Conservation (phyloP, 2,888 invertebrate genomes). For the Cheilosia impressa region DNA sequence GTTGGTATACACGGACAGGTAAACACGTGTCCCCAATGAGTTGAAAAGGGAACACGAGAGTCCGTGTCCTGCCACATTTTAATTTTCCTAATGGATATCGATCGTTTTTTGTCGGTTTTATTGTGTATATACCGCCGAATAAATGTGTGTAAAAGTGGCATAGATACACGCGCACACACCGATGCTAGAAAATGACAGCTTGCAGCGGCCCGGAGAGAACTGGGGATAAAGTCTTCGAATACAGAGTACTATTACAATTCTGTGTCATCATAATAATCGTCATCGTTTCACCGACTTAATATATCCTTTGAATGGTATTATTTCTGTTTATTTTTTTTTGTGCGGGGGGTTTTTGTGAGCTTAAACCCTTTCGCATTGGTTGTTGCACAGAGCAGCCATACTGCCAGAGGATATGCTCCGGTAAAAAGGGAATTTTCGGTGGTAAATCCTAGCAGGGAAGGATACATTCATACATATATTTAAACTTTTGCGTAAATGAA, state of each 20-base stretch:
- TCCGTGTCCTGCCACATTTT: slow-evolving; percentile 82
- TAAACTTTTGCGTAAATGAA: slow-evolving; percentile 11
- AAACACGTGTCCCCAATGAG: slow-evolving; percentile 75
- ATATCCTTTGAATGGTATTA: slow-evolving; percentile 63
- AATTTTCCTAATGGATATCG: slow-evolving; percentile 85
- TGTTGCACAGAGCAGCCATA: slow-evolving; percentile 12
- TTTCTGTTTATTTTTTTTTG: slow-evolving; percentile 6
- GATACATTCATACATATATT: slow-evolving; percentile 5
- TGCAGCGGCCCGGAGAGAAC: slow-evolving; percentile 36
- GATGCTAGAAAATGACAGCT: slow-evolving; percentile 58
- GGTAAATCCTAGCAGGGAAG: slow-evolving; percentile 30
- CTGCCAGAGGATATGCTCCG: neutral
- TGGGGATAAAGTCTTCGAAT: slow-evolving; percentile 45
- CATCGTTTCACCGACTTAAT: slow-evolving; percentile 64
- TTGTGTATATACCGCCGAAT: slow-evolving; percentile 7
- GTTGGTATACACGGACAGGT: slow-evolving; percentile 43
- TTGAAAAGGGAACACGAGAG: slow-evolving; percentile 74
- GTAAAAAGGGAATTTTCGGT: slow-evolving; percentile 25
- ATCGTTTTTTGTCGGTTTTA: slow-evolving; percentile 78
- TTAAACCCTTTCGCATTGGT: slow-evolving; percentile 64
- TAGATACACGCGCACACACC: slow-evolving; percentile 71
- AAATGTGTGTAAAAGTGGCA: slow-evolving; percentile 59
- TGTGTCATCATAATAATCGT: slow-evolving; percentile 63
- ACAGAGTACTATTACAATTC: slow-evolving; percentile 1
- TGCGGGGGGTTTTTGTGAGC: slow-evolving; percentile 27